Evolutionary conservation across 2,797 vertebrate genomes (phyloP).

Genomic region (Presbytis comata): DNA sequence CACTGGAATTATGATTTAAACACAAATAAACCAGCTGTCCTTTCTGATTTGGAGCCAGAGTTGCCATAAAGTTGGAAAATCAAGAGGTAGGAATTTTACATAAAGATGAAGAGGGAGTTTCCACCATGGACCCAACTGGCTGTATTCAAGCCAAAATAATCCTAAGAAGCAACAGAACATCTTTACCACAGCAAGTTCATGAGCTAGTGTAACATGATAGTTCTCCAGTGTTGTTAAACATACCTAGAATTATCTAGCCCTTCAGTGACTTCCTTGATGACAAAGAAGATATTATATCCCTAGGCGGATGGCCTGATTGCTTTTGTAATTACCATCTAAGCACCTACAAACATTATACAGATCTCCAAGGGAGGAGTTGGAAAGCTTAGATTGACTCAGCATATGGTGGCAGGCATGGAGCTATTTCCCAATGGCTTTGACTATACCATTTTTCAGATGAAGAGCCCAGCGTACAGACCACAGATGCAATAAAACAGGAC

Average conservation of each 20-base stretch:
- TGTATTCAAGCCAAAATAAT: constrained; percentile 48
- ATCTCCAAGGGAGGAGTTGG: constrained; percentile 50
- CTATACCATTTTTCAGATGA: constrained; percentile 29
- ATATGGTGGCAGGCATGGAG: neutral
- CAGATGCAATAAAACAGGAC: neutral
- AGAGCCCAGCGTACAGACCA: neutral
- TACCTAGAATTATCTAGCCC: constrained; percentile 42
- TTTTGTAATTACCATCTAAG: constrained; percentile 64
- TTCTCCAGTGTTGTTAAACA: constrained; percentile 35
- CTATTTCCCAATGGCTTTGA: constrained; percentile 53
- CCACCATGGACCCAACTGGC: neutral
- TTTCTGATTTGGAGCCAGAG: constrained; percentile 47
- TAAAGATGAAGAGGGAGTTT: constrained; percentile 57
- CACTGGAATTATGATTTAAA: constrained; percentile 47
- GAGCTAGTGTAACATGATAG: neutral
- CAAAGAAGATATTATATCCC: constrained; percentile 35
- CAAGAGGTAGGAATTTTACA: constrained; percentile 39
- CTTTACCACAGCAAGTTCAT: constrained; percentile 39
- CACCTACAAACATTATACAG: constrained; percentile 58
- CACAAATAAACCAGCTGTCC: constrained; percentile 58
- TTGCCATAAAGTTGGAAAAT: constrained; percentile 60
- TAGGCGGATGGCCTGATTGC: constrained; percentile 29
- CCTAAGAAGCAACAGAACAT: constrained; percentile 24
- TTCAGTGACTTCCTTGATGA: constrained; percentile 45
- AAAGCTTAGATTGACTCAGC: constrained; percentile 55